phyloP scores from a whole-genome alignment of 2,113 vertebrate species.

The Emberiza fucata region DNA sequence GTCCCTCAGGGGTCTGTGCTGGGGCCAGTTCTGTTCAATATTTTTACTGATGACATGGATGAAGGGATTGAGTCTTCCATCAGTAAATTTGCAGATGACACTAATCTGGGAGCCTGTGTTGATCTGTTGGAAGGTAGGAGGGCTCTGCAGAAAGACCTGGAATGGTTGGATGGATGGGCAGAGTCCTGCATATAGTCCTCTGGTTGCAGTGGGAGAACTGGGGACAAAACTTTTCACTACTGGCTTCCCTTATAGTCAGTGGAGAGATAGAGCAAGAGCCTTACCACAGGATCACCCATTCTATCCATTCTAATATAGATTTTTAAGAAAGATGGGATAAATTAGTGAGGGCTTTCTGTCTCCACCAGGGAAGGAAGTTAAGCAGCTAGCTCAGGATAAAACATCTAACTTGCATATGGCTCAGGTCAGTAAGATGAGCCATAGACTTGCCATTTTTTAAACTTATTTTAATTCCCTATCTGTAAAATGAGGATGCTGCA shows the following conservation, averaged over 20 bases:
- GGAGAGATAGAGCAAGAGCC: background rate
- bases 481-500: background rate
- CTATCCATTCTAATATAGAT: background rate
- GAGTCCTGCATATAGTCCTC: background rate
- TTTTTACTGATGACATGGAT: accelerated
- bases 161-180: background rate
- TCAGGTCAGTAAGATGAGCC: background rate
- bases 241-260: background rate
- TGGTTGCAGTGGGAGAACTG: background rate
- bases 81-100: background rate
- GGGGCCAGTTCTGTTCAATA: background rate
- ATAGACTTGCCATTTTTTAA: background rate
- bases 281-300: background rate
- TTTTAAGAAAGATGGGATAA: background rate
- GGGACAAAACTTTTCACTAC: background rate
- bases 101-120: accelerated
- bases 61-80: background rate
- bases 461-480: background rate
- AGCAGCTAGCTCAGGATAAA: background rate
- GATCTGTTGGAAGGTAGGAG: background rate
- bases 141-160: background rate
- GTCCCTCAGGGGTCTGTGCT: background rate
- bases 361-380: background rate
- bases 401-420: background rate
- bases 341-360: background rate